Evolutionary conservation across 2,113 vertebrate genomes (phyloP).

Genomic region (Gobius niger): DNA sequence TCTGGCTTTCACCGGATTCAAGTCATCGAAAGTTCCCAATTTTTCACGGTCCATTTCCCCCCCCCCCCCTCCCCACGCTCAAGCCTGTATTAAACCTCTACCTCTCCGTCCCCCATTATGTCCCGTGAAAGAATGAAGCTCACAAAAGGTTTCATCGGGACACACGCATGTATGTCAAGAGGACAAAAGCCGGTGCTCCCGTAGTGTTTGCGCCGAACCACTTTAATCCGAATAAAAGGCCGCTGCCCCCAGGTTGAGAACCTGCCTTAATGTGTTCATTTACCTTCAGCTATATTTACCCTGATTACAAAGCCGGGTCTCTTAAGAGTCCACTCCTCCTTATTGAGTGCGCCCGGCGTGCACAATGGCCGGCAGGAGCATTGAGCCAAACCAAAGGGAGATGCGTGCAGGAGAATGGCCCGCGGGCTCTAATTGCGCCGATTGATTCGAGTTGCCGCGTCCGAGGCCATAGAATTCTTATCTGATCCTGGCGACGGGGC

Average conservation of each 20-base stretch:
- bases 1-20: too few relatives aligned
- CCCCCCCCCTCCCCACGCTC: neutral
- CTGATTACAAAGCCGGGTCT: slow-evolving; percentile 54
- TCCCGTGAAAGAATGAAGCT: neutral
- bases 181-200: neutral
- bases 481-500: slow-evolving; percentile 61
- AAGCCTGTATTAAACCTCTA: neutral
- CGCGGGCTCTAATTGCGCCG: slow-evolving; percentile 58
- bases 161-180: neutral
- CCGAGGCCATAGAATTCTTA: slow-evolving; percentile 58
- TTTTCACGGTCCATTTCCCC: too few relatives aligned
- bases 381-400: slow-evolving; percentile 54
- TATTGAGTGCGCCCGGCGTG: slow-evolving; percentile 49
- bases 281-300: slow-evolving; percentile 58
- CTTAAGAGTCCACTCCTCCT: slow-evolving; percentile 44
- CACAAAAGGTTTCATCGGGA: neutral
- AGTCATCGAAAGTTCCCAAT: too few relatives aligned
- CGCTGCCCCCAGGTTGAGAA: slow-evolving; percentile 19
- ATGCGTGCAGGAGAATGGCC: slow-evolving; percentile 61
- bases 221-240: neutral
- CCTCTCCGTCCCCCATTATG: neutral
- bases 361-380: slow-evolving; percentile 53
- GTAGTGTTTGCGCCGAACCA: neutral
- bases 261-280: slow-evolving; percentile 41
- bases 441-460: slow-evolving; percentile 65